A percentile compares a stretch with the other conserved stretches of the same genome.
phyloP scores from a whole-genome alignment of 2,888 invertebrate species.

The Apoda limacodes region DNA sequence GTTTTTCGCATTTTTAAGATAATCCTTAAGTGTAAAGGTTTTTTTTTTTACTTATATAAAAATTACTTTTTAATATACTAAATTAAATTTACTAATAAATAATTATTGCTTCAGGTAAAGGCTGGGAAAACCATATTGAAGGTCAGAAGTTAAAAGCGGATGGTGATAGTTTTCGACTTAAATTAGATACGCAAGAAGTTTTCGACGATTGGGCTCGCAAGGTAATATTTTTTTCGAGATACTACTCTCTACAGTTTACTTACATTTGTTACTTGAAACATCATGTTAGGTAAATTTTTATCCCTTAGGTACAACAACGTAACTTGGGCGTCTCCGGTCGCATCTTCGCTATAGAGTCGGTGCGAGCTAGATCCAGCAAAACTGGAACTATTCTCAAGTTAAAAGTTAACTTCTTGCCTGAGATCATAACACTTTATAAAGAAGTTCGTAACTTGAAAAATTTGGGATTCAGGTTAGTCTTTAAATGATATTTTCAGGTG shows the following conservation, averaged over 20 bases:
- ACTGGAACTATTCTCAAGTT: conserved; percentile 87
- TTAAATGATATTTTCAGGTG: no score
- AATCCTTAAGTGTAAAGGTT: no score
- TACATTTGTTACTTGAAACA: no score
- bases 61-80: neutral
- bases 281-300: neutral
- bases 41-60: no score
- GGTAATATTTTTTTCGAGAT: conserved; percentile 51
- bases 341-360: conserved; percentile 93
- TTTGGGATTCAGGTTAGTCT: conserved; percentile 87
- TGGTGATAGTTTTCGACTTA: conserved; percentile 96
- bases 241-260: no score
- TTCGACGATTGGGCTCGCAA: conserved; percentile 98
- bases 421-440: conserved; percentile 97
- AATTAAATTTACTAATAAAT: neutral
- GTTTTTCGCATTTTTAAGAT: no score
- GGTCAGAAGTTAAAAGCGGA: conserved; percentile 97
- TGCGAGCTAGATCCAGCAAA: conserved; percentile 81
- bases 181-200: conserved; percentile 96
- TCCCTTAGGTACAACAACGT: conserved; percentile 81
- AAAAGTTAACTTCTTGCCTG: conserved; percentile 95
- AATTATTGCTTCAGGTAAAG: conserved; percentile 75
- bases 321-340: conserved; percentile 94
- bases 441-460: conserved; percentile 97
- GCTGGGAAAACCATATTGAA: conserved; percentile 99